A percentile compares a stretch with the other conserved stretches of the same genome.
phyloP scores from a whole-genome alignment of 2,888 invertebrate genomes.

The Morpho deidamia region DNA sequence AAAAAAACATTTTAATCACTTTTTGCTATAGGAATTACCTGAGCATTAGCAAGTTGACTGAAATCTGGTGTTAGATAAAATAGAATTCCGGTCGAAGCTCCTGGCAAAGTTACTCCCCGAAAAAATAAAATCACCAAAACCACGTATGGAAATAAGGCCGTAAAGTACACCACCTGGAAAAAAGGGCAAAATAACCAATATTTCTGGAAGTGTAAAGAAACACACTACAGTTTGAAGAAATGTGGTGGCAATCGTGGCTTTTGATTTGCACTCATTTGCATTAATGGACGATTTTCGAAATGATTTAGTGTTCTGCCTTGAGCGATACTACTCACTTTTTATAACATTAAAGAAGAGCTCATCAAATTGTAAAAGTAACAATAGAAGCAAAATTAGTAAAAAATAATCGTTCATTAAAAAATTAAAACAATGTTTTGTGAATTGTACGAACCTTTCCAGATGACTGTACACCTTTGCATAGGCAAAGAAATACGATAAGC shows the following conservation, averaged over 20 bases:
- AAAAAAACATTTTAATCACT: background rate
- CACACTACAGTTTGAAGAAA: too few species aligned
- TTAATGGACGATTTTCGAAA: too few species aligned
- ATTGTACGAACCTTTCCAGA: slow-evolving; percentile 81
- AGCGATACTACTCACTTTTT: too few species aligned
- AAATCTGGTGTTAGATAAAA: slow-evolving; percentile 90
- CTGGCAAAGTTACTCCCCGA: slow-evolving; percentile 88
- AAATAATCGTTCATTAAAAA: too few species aligned
- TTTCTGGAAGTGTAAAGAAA: background rate
- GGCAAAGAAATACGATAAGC: slow-evolving; percentile 86
- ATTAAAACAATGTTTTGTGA: background rate
- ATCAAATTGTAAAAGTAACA: too few species aligned
- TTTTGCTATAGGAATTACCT: slow-evolving; percentile 49
- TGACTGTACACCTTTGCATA: slow-evolving; percentile 88
- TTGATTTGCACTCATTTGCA: too few species aligned
- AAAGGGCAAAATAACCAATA: background rate
- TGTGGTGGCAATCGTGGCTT: too few species aligned
- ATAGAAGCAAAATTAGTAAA: too few species aligned
- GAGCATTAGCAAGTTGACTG: slow-evolving; percentile 83
- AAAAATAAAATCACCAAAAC: slow-evolving; percentile 87
- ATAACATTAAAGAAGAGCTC: too few species aligned
- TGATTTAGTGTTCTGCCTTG: too few species aligned
- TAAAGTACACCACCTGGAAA: slow-evolving; percentile 84
- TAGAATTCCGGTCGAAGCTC: slow-evolving; percentile 86
- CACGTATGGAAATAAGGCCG: slow-evolving; percentile 86